phyloP scores from a whole-genome alignment of 2,113 vertebrate genomes.

The Aegypius monachus region DNA sequence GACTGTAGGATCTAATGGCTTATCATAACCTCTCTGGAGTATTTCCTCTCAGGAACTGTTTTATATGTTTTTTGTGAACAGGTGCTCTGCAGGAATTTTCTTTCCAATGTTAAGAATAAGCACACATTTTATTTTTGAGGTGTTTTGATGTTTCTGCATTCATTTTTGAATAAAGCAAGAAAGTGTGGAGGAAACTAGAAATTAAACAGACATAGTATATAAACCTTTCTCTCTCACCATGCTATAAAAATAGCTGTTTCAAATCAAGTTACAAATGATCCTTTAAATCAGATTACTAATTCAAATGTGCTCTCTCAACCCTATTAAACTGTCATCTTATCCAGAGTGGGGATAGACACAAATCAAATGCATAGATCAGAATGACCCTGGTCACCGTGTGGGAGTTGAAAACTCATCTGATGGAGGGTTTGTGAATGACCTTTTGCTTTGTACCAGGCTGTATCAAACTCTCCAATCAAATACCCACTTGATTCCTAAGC shows the following conservation, averaged over 20 bases:
- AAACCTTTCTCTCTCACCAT: neutral
- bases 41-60: neutral
- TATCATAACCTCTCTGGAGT: neutral
- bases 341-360: neutral
- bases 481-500: neutral
- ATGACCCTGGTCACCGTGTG: neutral
- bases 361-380: neutral
- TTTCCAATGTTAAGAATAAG: neutral
- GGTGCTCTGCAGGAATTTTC: neutral
- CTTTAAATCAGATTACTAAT: neutral
- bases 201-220: neutral
- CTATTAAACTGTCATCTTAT: constrained; percentile 2
- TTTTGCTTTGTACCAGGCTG: neutral
- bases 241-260: neutral
- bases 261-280: neutral
- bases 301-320: neutral
- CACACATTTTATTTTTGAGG: neutral
- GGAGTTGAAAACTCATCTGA: constrained; percentile 12
- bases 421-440: neutral
- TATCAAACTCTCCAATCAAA: neutral
- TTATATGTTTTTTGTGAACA: neutral
- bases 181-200: neutral
- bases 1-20: neutral
- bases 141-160: neutral
- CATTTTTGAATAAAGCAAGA: neutral